These are phyloP conservation scores for Chiloscyllium punctatum DNA, from an alignment of 2,797 vertebrate genomes.

Conservation along the genomic window DNA sequence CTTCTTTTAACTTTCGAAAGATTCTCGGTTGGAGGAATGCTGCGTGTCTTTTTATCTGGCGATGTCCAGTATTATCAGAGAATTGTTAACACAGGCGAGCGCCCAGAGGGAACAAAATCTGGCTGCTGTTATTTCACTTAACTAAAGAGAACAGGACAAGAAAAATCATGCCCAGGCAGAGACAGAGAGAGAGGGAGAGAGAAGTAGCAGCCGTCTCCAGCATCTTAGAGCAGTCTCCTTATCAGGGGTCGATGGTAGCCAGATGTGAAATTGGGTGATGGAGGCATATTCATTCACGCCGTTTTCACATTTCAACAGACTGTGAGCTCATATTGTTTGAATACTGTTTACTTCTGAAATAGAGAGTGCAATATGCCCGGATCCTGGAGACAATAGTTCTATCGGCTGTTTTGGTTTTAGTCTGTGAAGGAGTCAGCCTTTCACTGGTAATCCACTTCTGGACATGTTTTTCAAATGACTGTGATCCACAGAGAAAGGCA, in stretches of 20 bases:
- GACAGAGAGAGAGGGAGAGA: background rate
- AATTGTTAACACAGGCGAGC: background rate
- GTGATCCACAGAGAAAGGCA: background rate
- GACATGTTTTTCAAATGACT: conserved; percentile 2
- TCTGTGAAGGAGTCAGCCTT: background rate
- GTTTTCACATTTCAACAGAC: background rate
- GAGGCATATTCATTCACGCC: background rate
- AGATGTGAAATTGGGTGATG: background rate
- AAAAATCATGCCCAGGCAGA: conserved; percentile 16
- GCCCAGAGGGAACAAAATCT: background rate
- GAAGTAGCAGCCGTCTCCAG: background rate
- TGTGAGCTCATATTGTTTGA: background rate
- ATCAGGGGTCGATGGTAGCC: background rate
- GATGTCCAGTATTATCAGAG: background rate
- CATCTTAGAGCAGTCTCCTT: background rate
- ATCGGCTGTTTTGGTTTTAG: background rate
- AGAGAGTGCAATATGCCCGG: no score
- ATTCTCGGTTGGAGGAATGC: no score
- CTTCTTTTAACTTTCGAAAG: no score
- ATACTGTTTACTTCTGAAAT: background rate
- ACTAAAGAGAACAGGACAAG: background rate
- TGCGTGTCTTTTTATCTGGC: background rate
- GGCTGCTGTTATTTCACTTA: background rate
- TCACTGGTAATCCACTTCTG: background rate
- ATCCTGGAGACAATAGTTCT: background rate